Evolutionary conservation across 2,888 invertebrate species (phyloP).

Genomic region (Thymelicus sylvestris): DNA sequence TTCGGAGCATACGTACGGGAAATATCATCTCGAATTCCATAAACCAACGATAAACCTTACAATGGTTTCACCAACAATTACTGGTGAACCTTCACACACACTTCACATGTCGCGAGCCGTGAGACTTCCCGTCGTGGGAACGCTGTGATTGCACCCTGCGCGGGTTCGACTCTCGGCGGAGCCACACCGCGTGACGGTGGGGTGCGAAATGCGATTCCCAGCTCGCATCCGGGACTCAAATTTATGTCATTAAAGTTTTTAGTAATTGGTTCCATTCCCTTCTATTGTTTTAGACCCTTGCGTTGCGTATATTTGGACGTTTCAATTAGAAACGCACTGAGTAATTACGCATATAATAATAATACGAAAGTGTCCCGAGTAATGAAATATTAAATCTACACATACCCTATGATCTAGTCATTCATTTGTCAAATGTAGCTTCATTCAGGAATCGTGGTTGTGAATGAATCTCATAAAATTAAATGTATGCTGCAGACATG

Average conservation of each 20-base stretch:
- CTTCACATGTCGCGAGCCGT: conserved; percentile 67
- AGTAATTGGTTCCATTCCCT: conserved; percentile 30
- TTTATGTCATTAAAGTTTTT: conserved; percentile 53
- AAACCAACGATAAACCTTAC: conserved; percentile 49
- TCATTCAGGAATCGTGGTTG: too few relatives aligned
- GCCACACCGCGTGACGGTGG: conserved; percentile 71
- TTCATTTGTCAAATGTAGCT: too few relatives aligned
- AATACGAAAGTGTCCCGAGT: neutral
- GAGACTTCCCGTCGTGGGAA: conserved; percentile 77
- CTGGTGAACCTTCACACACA: conserved; percentile 11
- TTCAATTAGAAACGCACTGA: neutral
- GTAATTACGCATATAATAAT: neutral
- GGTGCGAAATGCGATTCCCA: conserved; percentile 70
- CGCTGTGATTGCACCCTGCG: conserved; percentile 70
- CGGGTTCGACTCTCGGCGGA: conserved; percentile 64
- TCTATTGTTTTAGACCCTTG: conserved; percentile 24
- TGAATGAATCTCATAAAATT: too few relatives aligned
- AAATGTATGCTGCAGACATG: too few relatives aligned
- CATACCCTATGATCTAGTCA: neutral
- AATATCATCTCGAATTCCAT: neutral
- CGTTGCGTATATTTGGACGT: conserved; percentile 1
- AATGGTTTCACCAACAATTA: neutral
- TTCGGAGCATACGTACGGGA: too few relatives aligned
- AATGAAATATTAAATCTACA: neutral
- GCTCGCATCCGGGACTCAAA: conserved; percentile 70